phyloP scores from a whole-genome alignment of 2,113 vertebrate genomes.

The Athene noctua region DNA sequence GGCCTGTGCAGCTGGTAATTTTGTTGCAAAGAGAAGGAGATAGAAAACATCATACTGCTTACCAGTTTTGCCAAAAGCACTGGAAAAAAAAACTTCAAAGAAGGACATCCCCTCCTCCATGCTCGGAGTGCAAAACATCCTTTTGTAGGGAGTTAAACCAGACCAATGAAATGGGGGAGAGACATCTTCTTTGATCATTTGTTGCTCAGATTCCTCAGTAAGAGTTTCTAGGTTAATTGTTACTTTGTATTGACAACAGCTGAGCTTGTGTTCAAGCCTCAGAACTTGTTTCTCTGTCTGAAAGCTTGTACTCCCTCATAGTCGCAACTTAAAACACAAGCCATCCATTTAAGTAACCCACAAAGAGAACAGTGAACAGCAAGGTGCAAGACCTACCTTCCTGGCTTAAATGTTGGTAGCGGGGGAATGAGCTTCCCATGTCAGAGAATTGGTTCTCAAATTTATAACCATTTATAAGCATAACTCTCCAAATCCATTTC shows the following conservation, averaged over 20 bases:
- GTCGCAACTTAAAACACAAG: not conserved
- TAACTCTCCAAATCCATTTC: not conserved
- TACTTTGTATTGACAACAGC: not conserved
- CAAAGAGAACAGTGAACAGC: not conserved
- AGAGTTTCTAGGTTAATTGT: constrained; percentile 20
- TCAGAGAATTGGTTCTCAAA: not conserved
- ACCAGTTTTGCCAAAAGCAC: constrained; percentile 28
- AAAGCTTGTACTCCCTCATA: not conserved
- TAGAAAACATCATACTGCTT: not conserved
- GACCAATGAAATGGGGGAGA: not conserved
- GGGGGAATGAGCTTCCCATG: not conserved
- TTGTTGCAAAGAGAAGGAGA: constrained; percentile 1
- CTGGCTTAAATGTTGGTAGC: not conserved
- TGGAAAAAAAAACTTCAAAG: constrained; percentile 52
- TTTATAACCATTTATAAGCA: not conserved
- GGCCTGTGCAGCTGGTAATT: not conserved
- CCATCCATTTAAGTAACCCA: not conserved
- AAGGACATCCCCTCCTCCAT: not conserved
- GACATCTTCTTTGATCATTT: constrained; percentile 12
- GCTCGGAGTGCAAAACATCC: not conserved
- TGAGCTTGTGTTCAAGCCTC: not conserved
- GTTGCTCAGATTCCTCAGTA: not conserved
- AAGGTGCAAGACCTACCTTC: not conserved
- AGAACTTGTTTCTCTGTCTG: not conserved
- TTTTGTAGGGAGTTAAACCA: constrained; percentile 10